A percentile compares a stretch with the other conserved stretches of the same genome.
Evolutionary conservation across 2,797 vertebrate genomes (phyloP).

Genomic region (Luscinia megarhynchos): DNA sequence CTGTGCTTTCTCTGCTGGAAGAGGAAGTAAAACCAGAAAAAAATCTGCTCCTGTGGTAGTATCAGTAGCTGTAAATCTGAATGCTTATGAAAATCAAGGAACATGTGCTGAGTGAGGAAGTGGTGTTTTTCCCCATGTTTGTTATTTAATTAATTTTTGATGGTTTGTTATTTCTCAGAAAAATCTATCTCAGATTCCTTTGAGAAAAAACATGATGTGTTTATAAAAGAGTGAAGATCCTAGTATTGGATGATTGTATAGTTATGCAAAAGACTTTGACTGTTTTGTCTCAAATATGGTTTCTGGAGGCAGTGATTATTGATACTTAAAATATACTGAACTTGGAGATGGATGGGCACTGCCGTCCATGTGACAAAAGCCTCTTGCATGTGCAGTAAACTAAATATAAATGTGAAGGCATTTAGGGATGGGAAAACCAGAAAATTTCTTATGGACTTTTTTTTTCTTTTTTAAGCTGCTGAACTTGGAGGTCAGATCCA

Average conservation of each 20-base stretch:
- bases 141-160: neutral
- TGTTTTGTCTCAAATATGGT: slow-evolving; percentile 23
- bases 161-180: neutral
- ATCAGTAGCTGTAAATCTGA: neutral
- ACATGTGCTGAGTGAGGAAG: neutral
- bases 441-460: neutral
- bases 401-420: neutral
- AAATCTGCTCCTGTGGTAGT: neutral
- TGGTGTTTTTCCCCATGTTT: neutral
- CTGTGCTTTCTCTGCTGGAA: neutral
- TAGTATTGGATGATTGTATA: neutral
- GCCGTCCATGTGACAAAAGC: neutral
- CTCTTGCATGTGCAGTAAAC: neutral
- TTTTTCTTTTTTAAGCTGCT: neutral
- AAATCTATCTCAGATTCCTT: neutral
- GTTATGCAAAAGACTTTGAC: neutral
- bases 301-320: slow-evolving; percentile 12
- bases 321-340: neutral
- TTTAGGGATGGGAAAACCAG: neutral
- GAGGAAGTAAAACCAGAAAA: neutral
- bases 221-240: neutral
- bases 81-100: neutral
- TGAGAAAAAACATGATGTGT: neutral
- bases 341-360: neutral
- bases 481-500: slow-evolving; percentile 22